Conservation (phyloP, 2,888 invertebrate species). For the Dryobota labecula region DNA sequence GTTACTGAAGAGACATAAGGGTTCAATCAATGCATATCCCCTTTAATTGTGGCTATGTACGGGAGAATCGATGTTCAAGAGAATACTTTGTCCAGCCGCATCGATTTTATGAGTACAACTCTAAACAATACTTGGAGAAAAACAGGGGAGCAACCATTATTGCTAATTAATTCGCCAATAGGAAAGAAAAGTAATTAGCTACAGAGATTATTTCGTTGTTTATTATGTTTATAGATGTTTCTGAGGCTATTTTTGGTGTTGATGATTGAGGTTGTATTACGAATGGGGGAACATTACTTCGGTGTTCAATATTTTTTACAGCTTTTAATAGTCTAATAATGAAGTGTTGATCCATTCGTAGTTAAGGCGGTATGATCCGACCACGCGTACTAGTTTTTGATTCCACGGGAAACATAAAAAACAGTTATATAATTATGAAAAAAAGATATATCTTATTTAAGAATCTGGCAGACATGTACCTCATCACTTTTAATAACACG, state of each 20-base stretch:
- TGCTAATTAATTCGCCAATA: slow-evolving; percentile 27
- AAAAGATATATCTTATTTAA: too few relatives aligned
- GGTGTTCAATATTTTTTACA: not conserved
- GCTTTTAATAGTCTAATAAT: not conserved
- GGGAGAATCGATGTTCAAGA: slow-evolving; percentile 4
- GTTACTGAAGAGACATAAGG: not conserved
- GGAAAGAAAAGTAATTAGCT: slow-evolving; percentile 32
- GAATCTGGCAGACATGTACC: too few relatives aligned
- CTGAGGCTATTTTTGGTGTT: not conserved
- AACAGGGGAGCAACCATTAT: slow-evolving; percentile 18
- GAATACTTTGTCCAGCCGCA: slow-evolving; percentile 6
- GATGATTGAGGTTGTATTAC: not conserved
- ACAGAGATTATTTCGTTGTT: slow-evolving; percentile 1
- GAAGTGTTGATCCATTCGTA: too few relatives aligned
- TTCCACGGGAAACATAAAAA: too few relatives aligned
- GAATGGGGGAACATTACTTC: not conserved
- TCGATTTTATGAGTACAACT: slow-evolving; percentile 19
- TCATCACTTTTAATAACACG: too few relatives aligned
- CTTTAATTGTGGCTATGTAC: not conserved
- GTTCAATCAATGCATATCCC: not conserved
- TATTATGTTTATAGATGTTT: slow-evolving; percentile 20
- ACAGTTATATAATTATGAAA: too few relatives aligned
- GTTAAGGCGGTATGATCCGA: too few relatives aligned
- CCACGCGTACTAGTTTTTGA: too few relatives aligned
- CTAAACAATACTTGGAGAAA: slow-evolving; percentile 8